phyloP scores from a whole-genome alignment of 2,888 invertebrate species.

The Bombylius discolor region DNA sequence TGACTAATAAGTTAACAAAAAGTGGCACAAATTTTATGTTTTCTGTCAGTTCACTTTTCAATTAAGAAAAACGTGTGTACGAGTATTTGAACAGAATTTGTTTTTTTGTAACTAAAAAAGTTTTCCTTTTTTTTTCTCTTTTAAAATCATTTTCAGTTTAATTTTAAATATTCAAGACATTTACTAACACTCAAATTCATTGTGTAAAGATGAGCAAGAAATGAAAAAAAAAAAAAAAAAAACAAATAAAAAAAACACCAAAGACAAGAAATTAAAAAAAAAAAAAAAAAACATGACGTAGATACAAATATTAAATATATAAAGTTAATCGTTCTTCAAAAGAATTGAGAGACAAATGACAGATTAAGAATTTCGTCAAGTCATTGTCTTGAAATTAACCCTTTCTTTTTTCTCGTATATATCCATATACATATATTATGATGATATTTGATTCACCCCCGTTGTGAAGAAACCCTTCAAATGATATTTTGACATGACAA shows the following conservation, averaged over 20 bases:
- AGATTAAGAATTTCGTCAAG: conserved; percentile 34
- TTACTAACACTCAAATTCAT: too few relatives aligned
- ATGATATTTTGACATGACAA: not conserved
- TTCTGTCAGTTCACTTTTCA: conserved; percentile 12
- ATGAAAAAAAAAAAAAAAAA: too few relatives aligned
- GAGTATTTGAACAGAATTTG: too few relatives aligned
- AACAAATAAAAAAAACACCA: too few relatives aligned
- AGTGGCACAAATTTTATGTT: conserved; percentile 15
- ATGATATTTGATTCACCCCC: conserved; percentile 3
- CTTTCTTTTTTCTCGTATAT: not conserved
- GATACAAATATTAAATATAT: not conserved
- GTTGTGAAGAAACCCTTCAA: not conserved
- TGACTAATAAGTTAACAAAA: conserved; percentile 34
- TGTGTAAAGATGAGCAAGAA: too few relatives aligned
- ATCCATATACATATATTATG: not conserved
- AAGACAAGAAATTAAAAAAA: too few relatives aligned
- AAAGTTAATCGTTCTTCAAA: conserved; percentile 10
- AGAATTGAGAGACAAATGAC: conserved; percentile 24
- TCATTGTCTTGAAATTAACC: conserved; percentile 25
- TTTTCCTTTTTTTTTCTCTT: too few relatives aligned
- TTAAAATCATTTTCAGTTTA: too few relatives aligned
- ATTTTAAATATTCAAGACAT: too few relatives aligned
- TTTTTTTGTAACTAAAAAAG: not conserved
- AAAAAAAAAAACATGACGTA: too few relatives aligned
- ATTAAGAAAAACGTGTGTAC: conserved; percentile 5